These are phyloP conservation scores for Monarcha castaneiventris DNA, from an alignment of 2,113 vertebrate genomes.

Conservation along the genomic window DNA sequence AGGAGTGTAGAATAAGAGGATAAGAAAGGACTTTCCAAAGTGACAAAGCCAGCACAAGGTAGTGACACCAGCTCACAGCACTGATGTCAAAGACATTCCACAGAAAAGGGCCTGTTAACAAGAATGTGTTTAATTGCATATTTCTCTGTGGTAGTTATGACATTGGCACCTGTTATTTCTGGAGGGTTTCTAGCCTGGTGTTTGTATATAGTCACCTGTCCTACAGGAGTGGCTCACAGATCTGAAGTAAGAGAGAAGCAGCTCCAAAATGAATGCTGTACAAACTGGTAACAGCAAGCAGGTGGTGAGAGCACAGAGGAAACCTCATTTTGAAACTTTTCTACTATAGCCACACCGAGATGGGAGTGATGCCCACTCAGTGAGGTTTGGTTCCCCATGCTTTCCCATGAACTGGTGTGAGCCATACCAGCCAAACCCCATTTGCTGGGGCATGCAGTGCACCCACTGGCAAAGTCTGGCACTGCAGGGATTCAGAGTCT, in stretches of 20 bases:
- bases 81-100: not conserved
- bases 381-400: not conserved
- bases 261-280: not conserved
- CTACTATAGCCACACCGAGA: not conserved
- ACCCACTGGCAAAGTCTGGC: not conserved
- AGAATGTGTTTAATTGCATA: not conserved
- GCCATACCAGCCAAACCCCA: not conserved
- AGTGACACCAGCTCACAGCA: not conserved
- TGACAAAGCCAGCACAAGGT: not conserved
- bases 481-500: not conserved
- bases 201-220: not conserved
- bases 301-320: not conserved
- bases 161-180: fast-evolving
- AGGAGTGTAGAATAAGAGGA: not conserved
- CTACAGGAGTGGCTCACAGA: not conserved
- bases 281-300: not conserved
- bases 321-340: not conserved
- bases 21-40: not conserved
- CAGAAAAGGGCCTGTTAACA: not conserved
- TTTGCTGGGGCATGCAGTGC: not conserved
- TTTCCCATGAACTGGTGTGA: not conserved
- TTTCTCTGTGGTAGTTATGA: not conserved
- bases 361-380: not conserved
- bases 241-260: not conserved
- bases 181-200: not conserved